Percentiles rank a stretch among this genome's conserved stretches.
phyloP scores from a whole-genome alignment of 2,797 vertebrate species.

The Galaxias olidus region DNA sequence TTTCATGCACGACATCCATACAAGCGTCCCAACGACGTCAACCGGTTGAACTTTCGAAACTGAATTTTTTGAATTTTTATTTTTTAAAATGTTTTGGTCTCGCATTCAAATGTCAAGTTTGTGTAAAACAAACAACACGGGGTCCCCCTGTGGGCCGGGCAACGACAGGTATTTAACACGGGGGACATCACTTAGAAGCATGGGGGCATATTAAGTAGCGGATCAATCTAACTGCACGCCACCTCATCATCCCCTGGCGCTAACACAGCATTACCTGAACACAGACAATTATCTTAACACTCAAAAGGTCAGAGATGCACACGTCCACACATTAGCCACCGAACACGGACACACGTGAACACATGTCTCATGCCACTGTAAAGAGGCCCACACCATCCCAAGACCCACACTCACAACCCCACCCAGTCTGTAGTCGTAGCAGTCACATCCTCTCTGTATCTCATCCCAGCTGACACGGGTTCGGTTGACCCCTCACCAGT shows the following conservation, averaged over 20 bases:
- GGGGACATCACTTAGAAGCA: conserved; percentile 37
- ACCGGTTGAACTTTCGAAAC: too few relatives aligned
- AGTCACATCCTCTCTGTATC: too few relatives aligned
- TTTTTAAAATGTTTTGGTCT: too few relatives aligned
- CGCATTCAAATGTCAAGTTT: conserved; percentile 25
- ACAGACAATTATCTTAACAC: background rate
- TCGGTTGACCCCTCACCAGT: too few relatives aligned
- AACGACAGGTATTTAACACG: conserved; percentile 35
- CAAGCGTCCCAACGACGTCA: too few relatives aligned
- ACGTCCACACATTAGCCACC: too few relatives aligned
- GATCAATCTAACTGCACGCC: conserved; percentile 35
- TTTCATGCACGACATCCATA: too few relatives aligned
- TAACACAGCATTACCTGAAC: conserved; percentile 9
- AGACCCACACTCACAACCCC: background rate
- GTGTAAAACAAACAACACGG: conserved; percentile 16
- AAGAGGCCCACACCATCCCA: conserved; percentile 9
- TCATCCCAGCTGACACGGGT: too few relatives aligned
- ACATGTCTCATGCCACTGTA: conserved; percentile 19
- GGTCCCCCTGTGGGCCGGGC: conserved; percentile 28
- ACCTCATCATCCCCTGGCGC: conserved; percentile 4
- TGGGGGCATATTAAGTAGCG: conserved; percentile 18
- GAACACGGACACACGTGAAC: too few relatives aligned
- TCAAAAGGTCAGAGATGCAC: background rate
- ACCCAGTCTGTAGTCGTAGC: conserved; percentile 4
- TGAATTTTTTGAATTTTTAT: too few relatives aligned